Conservation (phyloP, 2,888 invertebrate species). For the Megastigmus dorsalis region DNA sequence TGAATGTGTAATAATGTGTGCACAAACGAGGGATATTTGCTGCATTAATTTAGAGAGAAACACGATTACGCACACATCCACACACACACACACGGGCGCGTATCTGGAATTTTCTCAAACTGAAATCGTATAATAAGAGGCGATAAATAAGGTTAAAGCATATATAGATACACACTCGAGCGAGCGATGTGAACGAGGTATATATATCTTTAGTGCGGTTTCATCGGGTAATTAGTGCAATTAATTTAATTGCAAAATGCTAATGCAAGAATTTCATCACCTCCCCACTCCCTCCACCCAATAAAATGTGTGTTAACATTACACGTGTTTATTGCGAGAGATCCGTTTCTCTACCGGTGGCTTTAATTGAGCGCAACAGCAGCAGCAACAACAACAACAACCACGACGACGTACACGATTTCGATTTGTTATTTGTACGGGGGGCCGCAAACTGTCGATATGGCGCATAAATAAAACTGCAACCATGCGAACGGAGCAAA, state of each 20-base stretch:
- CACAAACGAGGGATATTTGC: too few relatives aligned
- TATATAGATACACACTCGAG: background rate
- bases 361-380: conserved; percentile 2
- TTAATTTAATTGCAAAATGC: conserved; percentile 51
- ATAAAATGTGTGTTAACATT: conserved; percentile 24
- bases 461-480: conserved; percentile 9
- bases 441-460: too few relatives aligned
- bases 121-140: conserved; percentile 24
- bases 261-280: conserved; percentile 49
- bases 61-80: too few relatives aligned
- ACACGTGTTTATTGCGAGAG: conserved; percentile 36
- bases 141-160: conserved; percentile 32
- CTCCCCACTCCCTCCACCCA: too few relatives aligned
- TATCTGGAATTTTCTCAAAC: background rate
- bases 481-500: conserved; percentile 3
- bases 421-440: conserved; percentile 37
- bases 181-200: conserved; percentile 18
- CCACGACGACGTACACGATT: too few relatives aligned
- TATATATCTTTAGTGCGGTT: conserved; percentile 32
- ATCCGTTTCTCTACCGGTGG: conserved; percentile 13
- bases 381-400: conserved; percentile 3
- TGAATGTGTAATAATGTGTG: too few relatives aligned
- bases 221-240: conserved; percentile 39
- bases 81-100: too few relatives aligned
- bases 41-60: too few relatives aligned